Base-by-base conservation (phyloP, 2,888 invertebrate genomes). In the Mythimna albipuncta region DNA sequence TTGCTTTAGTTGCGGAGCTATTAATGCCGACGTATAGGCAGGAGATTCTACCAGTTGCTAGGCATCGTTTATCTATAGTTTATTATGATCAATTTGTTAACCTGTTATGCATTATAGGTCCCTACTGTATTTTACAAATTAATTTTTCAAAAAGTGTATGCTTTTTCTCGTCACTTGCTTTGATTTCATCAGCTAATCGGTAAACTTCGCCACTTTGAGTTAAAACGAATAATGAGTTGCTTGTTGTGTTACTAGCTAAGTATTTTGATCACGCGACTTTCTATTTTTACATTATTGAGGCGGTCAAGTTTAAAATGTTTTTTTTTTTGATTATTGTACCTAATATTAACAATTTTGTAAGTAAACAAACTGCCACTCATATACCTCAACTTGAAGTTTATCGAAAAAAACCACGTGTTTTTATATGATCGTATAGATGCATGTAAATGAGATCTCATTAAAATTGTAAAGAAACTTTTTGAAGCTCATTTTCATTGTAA, bases 121-220 rank as follows among this genome's bases (percentile, higher is more conserved):
- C 9, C 38, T 38, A 21, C 7, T n/a, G 21, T 62, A 16, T 38
- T 52, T 47, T 50, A 47, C 38, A 38, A 66, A 77, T 59, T 64
- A 58, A 61, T 47, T 63, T 26, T 38, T 63, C 62, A 63, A 11
- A 64, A 54, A 63, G 54, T 50, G 19, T 64, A 44, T 41, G 41
- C 35, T 41, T 10, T 68, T 64, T 71, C 10, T 75, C 66, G 50
- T 52, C 16, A 55, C 55, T 67, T 59, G 21, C 21, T 77, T 63
- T 66, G 62, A 84, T 75, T 69, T 75, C 69, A 75, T 75, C 58
- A 52, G 64, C n/a, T 70, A 71, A 69, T 76, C 59, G 11, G 52
- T 35, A 54, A 75, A 82, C 64, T 74, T 70, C 54, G 32, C 41
- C 72, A 69, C 71, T 68, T 32, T 5, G 57, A 65, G 76, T 72